Conservation (phyloP, 2,888 invertebrate genomes). For the Apamea epomidion region DNA sequence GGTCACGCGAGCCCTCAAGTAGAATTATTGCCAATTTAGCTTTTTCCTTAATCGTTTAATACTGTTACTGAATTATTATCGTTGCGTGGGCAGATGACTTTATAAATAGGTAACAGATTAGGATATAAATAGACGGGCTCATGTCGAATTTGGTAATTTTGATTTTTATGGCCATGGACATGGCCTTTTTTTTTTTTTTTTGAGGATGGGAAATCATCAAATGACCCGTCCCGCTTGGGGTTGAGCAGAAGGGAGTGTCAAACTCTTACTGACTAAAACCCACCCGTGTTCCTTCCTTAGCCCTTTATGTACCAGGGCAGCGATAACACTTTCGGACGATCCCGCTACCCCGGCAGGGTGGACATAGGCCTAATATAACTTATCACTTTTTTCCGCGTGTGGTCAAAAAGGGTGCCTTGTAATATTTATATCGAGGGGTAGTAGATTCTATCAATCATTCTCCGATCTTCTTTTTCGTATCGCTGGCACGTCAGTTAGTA, state of each 20-base stretch:
- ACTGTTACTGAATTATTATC: conserved; percentile 41
- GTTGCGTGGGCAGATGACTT: conserved; percentile 39
- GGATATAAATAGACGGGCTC: conserved; percentile 29
- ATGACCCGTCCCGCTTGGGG: no score
- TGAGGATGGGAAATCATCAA: no score
- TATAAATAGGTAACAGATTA: conserved; percentile 29
- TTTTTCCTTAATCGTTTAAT: conserved; percentile 56
- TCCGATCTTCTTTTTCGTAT: no score
- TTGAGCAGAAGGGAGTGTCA: no score
- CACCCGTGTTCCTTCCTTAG: no score
- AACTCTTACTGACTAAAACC: no score
- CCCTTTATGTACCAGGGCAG: no score
- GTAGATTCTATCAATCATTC: not conserved
- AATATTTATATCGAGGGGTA: not conserved
- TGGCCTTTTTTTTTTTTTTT: no score
- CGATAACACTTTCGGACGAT: no score
- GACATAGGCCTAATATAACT: not conserved
- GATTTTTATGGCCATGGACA: no score
- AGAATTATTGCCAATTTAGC: conserved; percentile 49
- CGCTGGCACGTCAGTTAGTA: no score
- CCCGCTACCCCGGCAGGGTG: no score
- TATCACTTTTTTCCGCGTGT: not conserved
- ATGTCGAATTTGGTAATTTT: conserved; percentile 4
- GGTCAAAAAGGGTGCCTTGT: not conserved
- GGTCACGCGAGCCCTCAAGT: conserved; percentile 54